A percentile compares a stretch with the other conserved stretches of the same genome.
Evolutionary conservation across 1,140 invertebrate species (phyloP).

Genomic region (Rhynchophorus ferrugineus): DNA sequence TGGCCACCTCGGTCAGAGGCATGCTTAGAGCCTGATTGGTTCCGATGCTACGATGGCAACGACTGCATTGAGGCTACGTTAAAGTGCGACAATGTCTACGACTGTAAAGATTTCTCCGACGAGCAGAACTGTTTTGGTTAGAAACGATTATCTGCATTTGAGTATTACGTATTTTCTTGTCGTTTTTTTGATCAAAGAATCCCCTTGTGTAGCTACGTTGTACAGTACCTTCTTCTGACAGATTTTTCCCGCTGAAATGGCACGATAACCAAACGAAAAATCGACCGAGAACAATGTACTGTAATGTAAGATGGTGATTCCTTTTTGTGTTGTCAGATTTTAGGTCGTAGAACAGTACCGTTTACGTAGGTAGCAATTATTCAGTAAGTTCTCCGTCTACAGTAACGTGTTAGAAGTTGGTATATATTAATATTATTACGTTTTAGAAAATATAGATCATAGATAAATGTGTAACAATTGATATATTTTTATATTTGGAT

Average conservation of each 20-base stretch:
- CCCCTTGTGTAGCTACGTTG: background rate
- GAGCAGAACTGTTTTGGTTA: constrained; percentile 78
- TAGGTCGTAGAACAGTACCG: constrained; percentile 9
- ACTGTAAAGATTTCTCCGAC: constrained; percentile 87
- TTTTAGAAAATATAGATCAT: constrained; percentile 1
- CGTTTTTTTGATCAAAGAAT: background rate
- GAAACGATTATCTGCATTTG: constrained; percentile 25
- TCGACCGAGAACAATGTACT: background rate
- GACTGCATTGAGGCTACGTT: constrained; percentile 55
- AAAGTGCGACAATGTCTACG: constrained; percentile 79
- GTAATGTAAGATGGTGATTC: background rate
- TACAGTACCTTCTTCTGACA: background rate
- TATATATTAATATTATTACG: background rate
- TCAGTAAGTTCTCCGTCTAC: background rate
- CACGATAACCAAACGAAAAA: background rate
- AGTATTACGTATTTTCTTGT: constrained; percentile 6
- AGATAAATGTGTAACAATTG: background rate
- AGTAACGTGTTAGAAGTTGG: background rate
- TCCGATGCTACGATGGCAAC: constrained; percentile 55
- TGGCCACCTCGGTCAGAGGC: constrained; percentile 40
- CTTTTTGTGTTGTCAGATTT: constrained; percentile 3
- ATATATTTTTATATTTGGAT: constrained; percentile 1
- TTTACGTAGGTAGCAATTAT: constrained; percentile 4
- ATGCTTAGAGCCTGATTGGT: constrained; percentile 56
- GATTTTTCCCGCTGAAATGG: background rate